Evolutionary conservation across 2,797 vertebrate genomes (phyloP), one percentile per base, ranked within the genome.

Genomic region (Scolopax bukidnonensis): DNA sequence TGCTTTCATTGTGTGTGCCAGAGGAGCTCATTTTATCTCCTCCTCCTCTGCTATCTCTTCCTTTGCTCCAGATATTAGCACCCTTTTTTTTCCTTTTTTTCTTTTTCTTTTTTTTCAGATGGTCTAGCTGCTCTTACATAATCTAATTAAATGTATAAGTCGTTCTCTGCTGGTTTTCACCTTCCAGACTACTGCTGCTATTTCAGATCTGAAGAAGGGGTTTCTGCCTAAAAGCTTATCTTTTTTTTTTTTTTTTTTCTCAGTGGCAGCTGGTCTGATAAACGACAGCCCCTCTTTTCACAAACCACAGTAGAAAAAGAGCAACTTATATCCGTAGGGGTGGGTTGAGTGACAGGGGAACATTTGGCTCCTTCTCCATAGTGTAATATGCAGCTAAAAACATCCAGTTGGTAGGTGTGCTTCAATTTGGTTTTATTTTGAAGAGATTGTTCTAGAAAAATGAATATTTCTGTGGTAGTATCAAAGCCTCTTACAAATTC

Each of bases 391-490:
- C 89, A 95, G 94, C 95, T 96, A 95, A 95, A 96, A 96, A 71
- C 95, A 95, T 92, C 64, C 64, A 89, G 64, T 75, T 91, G 54
- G 93, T 96, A 96, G 89, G 95, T 96, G 94, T 97, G 71, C 64
- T 74, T 93, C 64, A 67, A 27, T 83, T 67, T 64, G 47, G 48
- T 70, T 92, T 93, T 89, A 63, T 70, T 80, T 87, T 83, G 2
- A 7, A 89, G 40, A 80, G 82, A 77, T 47, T 56, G 32, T 87
- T 91, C 87, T 77, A 85, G 95, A 93, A 97, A 94, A 90, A 69
- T 28, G 16, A 67, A 4, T 85, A 45, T 94, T 89, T 80, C 87
- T 90, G 33, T 43, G 47, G 56, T 36, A 71, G 32, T 45, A 51
- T 1, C 0, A 21, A 85, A 85, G 74, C 48, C 16, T 79, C 64